Conservation (phyloP, 1,140 invertebrate species). For the Formica exsecta region DNA sequence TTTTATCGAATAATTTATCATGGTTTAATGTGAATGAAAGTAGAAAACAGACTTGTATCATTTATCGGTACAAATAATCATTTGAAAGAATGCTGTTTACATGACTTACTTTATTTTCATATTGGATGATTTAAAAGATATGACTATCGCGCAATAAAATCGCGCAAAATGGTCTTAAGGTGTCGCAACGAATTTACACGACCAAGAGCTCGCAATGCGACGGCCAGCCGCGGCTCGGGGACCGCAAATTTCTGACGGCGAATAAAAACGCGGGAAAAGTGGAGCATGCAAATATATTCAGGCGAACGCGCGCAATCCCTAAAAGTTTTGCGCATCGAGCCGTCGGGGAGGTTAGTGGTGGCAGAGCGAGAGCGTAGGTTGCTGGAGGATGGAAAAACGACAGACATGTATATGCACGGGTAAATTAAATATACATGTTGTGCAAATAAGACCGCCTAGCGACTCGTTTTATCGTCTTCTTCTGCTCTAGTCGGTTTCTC, state of each 20-base stretch:
- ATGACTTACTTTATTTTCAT: conserved; percentile 2
- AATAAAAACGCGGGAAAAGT: conserved; percentile 76
- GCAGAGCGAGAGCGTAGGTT: conserved; percentile 35
- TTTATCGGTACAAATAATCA: neutral
- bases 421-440: conserved; percentile 77
- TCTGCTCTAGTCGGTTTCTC: conserved; percentile 44
- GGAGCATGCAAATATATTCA: conserved; percentile 77
- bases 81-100: neutral
- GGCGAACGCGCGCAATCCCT: conserved; percentile 71
- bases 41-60: neutral
- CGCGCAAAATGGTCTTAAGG: conserved; percentile 36
- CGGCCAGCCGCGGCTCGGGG: conserved; percentile 32
- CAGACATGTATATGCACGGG: conserved; percentile 70
- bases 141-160: conserved; percentile 25
- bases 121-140: neutral
- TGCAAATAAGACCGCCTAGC: conserved; percentile 73
- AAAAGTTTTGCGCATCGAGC: conserved; percentile 70
- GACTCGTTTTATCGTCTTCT: conserved; percentile 53
- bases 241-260: conserved; percentile 70
- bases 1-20: conserved; percentile 3
- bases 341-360: conserved; percentile 22
- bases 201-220: conserved; percentile 30
- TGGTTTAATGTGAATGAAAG: neutral
- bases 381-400: conserved; percentile 60
- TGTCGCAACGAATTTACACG: conserved; percentile 50